Base-by-base conservation (phyloP, 2,113 vertebrate genomes). In the Cyprinodon brontotheroides region DNA sequence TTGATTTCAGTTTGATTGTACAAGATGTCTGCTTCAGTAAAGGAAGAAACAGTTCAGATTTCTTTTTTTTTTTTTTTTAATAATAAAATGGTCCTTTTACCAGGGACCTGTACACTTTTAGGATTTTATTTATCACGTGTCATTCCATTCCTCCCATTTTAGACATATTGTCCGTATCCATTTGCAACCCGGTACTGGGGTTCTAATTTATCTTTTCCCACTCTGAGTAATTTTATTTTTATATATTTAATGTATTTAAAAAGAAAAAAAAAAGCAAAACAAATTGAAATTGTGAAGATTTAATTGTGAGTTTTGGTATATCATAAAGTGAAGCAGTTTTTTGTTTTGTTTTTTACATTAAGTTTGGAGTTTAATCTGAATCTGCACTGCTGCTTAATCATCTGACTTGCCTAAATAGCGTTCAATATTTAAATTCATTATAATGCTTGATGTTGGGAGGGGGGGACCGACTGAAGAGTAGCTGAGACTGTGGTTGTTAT, bases 161-260 rank as follows among this genome's bases (percentile, higher is more conserved):
- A 15, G 48, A 50, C 29, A 29, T 2, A 29, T 29, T 29, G 29
- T 15, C 1, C 8, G 7, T 78, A 68, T 65, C 53, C 45, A 63
- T 47, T 40, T 22, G 20, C 64, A 70, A 11, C 22, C 65, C 45
- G 36, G n/a, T 45, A 20, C 62, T 64, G 43, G 17, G 43, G 64
- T 48, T 3, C 36, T 89, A 70, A 89, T 87, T 90, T 87, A 89
- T 81, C 79, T 79, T 71, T 41, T 73, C 78, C 68, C 40, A 14
- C 14, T 79, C 48, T 39, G 41, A 69, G 60, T 85, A 85, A 85
- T 76, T 77, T 85, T 86, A 78, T 80, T 81, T 90, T 86, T 92
- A 90, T 47, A 90, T 92, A 90, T 86, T 78, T 64, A 70, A 86
- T 43, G 66, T 89, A 91, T 91, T 91, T 91, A 90, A 90, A 83